Percentiles rank a stretch among this genome's conserved stretches.
phyloP scores from a whole-genome alignment of 2,113 vertebrate genomes.

The Dasyprocta punctata region DNA sequence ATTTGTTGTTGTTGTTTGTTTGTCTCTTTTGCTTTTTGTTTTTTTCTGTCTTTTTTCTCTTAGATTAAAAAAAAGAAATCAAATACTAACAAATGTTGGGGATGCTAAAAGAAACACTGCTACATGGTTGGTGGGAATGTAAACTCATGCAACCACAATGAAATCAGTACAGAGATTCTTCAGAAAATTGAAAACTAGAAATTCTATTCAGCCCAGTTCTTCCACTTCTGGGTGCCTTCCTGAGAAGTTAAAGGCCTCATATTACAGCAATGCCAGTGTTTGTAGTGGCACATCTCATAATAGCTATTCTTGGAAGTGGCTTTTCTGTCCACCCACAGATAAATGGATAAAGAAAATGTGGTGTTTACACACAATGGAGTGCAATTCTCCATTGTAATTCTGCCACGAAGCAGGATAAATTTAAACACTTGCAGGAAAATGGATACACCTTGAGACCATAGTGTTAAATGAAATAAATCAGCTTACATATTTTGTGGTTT shows the following conservation, averaged over 20 bases:
- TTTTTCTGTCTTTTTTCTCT: too few species aligned
- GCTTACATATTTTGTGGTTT: background rate
- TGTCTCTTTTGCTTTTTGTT: too few species aligned
- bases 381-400: too few species aligned
- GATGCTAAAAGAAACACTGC: too few species aligned
- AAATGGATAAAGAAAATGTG: too few species aligned
- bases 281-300: background rate
- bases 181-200: background rate
- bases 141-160: background rate
- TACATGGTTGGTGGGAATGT: background rate
- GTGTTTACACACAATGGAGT: too few species aligned
- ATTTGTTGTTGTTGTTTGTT: too few species aligned
- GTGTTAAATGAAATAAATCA: background rate
- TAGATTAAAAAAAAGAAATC: too few species aligned
- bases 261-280: background rate
- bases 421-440: background rate
- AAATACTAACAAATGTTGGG: too few species aligned
- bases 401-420: too few species aligned
- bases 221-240: background rate
- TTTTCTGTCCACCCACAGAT: too few species aligned
- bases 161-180: background rate
- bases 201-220: background rate
- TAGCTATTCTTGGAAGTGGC: background rate
- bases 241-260: background rate
- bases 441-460: background rate